Conservation (phyloP, 2,888 invertebrate species). For the Temnothorax unifasciatus region DNA sequence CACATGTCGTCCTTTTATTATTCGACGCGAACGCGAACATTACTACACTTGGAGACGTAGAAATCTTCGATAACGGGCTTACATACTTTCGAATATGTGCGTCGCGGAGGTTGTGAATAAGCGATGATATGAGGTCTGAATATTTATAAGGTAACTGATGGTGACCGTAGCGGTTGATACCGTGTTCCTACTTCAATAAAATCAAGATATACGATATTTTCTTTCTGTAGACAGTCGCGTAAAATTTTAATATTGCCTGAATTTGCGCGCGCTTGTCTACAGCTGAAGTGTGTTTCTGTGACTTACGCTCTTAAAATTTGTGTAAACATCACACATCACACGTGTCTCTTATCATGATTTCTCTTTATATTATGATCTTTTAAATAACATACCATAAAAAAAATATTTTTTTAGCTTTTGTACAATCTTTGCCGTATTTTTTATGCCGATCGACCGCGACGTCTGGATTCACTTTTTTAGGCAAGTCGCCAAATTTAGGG, state of each 20-base stretch:
- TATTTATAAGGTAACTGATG: constrained; percentile 26
- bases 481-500: constrained; percentile 20
- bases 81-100: not conserved
- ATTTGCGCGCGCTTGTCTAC: not conserved
- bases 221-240: constrained; percentile 11
- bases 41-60: constrained; percentile 5
- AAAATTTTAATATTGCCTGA: not conserved
- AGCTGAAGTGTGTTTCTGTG: not conserved
- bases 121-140: constrained; percentile 21
- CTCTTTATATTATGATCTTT: constrained; percentile 2
- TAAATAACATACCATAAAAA: not conserved
- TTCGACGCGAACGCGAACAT: constrained; percentile 26
- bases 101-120: constrained; percentile 12
- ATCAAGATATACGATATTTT: constrained; percentile 11
- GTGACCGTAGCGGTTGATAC: not conserved
- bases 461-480: not conserved
- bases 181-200: not conserved
- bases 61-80: constrained; percentile 36
- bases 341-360: not conserved
- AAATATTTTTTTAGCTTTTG: not conserved
- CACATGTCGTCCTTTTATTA: constrained; percentile 35
- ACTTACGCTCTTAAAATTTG: not conserved
- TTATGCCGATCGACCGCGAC: not conserved
- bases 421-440: not conserved
- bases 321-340: not conserved